These are phyloP conservation scores for Trichechus manatus DNA, from an alignment of 2,113 vertebrate genomes.

Conservation along the genomic window DNA sequence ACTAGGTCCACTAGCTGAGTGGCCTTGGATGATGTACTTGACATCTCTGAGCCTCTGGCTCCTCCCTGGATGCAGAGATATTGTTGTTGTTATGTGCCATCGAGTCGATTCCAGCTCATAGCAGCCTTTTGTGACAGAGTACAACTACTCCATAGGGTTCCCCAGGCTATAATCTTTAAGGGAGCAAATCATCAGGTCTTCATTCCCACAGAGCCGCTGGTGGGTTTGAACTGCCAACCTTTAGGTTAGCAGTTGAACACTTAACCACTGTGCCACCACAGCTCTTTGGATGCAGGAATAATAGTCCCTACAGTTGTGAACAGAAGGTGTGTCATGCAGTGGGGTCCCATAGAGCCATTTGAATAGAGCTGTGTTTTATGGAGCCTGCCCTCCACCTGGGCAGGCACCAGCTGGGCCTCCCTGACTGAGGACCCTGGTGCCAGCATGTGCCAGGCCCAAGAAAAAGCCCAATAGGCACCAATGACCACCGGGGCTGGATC, in stretches of 20 bases:
- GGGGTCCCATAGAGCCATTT: not conserved
- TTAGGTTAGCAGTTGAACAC: not conserved
- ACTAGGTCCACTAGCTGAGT: not conserved
- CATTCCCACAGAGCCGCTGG: not conserved
- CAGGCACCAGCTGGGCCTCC: accelerated
- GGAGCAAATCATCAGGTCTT: not conserved
- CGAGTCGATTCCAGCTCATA: not conserved
- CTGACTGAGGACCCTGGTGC: not conserved
- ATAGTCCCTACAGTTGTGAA: not conserved
- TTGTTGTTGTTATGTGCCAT: not conserved
- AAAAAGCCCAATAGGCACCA: not conserved
- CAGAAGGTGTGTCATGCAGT: accelerated
- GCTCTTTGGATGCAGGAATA: not conserved
- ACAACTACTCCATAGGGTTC: not conserved
- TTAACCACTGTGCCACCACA: not conserved
- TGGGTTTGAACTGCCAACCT: not conserved
- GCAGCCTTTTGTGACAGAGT: not conserved
- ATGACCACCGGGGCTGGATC: not conserved
- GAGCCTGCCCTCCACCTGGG: accelerated
- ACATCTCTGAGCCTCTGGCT: no score
- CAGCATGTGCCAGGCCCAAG: no score
- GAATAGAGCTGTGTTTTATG: accelerated
- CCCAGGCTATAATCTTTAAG: not conserved
- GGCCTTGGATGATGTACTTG: accelerated
- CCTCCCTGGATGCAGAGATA: not conserved